Evolutionary conservation across 2,797 vertebrate species (phyloP).

Genomic region (Periophthalmus magnuspinnatus): DNA sequence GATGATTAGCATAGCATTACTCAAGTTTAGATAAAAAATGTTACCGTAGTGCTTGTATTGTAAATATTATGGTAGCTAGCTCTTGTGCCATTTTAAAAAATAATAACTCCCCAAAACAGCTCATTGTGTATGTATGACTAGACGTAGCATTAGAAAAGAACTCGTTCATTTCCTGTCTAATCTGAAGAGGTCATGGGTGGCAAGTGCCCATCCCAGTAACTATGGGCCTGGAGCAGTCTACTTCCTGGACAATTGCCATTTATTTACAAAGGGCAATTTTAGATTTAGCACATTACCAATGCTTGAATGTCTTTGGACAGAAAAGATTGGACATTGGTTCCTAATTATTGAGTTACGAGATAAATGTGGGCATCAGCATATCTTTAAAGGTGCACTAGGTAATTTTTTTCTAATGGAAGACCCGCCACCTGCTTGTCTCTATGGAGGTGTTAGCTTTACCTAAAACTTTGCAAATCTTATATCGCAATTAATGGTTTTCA

Average conservation of each 20-base stretch:
- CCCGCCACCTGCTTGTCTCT: too few relatives aligned
- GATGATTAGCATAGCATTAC: not conserved
- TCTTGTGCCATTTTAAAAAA: too few relatives aligned
- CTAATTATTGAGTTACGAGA: too few relatives aligned
- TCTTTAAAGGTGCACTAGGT: too few relatives aligned
- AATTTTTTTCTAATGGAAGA: too few relatives aligned
- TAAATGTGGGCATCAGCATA: too few relatives aligned
- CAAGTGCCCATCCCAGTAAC: not conserved
- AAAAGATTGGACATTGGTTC: not conserved
- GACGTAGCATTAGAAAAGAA: not conserved
- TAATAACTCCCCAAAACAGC: not conserved
- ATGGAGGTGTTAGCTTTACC: too few relatives aligned
- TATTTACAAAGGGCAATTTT: not conserved
- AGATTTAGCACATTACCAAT: not conserved
- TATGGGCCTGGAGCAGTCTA: not conserved
- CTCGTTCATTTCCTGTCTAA: constrained; percentile 2
- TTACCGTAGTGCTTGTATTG: too few relatives aligned
- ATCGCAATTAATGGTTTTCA: too few relatives aligned
- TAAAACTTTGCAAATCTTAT: too few relatives aligned
- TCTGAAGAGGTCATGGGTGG: not conserved
- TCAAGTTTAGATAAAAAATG: not conserved
- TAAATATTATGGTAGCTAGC: too few relatives aligned
- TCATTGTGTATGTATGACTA: not conserved
- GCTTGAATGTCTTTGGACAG: not conserved
- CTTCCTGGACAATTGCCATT: not conserved